These are phyloP conservation scores for Idaea biselata DNA, from an alignment of 2,888 invertebrate genomes.

Conservation along the genomic window DNA sequence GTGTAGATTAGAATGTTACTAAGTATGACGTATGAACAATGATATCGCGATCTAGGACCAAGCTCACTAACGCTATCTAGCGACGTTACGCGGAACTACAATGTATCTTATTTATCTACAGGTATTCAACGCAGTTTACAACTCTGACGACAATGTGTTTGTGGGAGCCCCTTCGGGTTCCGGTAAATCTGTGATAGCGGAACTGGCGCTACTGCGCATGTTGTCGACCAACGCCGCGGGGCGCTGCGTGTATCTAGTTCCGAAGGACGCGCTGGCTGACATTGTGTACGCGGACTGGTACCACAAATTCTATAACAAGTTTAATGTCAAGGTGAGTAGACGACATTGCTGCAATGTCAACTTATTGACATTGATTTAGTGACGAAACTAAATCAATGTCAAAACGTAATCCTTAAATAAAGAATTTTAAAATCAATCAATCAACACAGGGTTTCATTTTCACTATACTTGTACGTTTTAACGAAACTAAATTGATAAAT, in stretches of 20 bases:
- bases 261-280: slow-evolving; percentile 95
- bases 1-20: neutral
- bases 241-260: slow-evolving; percentile 95
- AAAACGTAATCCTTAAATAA: too few relatives aligned
- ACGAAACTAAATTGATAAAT: too few relatives aligned
- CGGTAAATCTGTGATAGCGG: slow-evolving; percentile 96
- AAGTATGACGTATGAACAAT: neutral
- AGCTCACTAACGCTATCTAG: neutral
- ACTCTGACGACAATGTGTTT: slow-evolving; percentile 98
- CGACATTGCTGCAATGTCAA: too few relatives aligned
- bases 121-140: slow-evolving; percentile 99
- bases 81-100: too few relatives aligned
- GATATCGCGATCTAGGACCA: neutral
- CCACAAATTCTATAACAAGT: slow-evolving; percentile 88
- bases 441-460: too few relatives aligned
- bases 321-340: slow-evolving; percentile 85
- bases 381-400: neutral
- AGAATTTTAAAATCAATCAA: too few relatives aligned
- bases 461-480: too few relatives aligned
- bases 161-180: slow-evolving; percentile 96
- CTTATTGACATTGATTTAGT: neutral
- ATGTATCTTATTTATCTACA: slow-evolving; percentile 49
- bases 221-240: slow-evolving; percentile 87
- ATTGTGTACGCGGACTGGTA: slow-evolving; percentile 95
- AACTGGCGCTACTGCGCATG: slow-evolving; percentile 95